Conservation (phyloP, 1,140 invertebrate genomes). For the Drosophila kurseongensis region DNA sequence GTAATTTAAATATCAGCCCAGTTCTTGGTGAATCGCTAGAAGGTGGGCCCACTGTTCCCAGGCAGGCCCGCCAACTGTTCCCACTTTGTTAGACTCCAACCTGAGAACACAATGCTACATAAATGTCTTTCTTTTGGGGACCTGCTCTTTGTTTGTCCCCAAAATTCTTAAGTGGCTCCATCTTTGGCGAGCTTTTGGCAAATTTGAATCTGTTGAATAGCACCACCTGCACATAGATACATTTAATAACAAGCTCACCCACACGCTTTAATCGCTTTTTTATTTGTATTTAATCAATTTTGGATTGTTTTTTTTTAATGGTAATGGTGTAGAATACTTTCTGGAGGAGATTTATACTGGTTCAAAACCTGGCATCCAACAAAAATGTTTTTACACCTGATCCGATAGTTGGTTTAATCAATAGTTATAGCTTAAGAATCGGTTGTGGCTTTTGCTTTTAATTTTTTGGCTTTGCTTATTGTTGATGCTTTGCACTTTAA, state of each 20-base stretch:
- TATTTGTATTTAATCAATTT: constrained; percentile 12
- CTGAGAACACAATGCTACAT: constrained; percentile 6
- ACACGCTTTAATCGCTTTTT: constrained; percentile 1
- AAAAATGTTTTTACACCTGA: constrained; percentile 1
- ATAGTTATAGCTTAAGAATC: constrained; percentile 24
- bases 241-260: neutral
- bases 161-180: constrained; percentile 55
- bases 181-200: constrained; percentile 61
- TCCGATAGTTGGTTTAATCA: constrained; percentile 9
- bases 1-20: constrained; percentile 31
- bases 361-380: neutral
- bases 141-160: constrained; percentile 15
- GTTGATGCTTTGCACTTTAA: constrained; percentile 31
- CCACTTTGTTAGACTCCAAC: constrained; percentile 25
- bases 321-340: constrained; percentile 30
- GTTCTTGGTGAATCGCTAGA: constrained; percentile 16
- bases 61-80: constrained; percentile 33
- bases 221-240: constrained; percentile 4
- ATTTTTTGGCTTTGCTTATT: constrained; percentile 25
- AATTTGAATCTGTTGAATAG: constrained; percentile 85
- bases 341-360: neutral
- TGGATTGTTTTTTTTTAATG: neutral
- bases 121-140: neutral
- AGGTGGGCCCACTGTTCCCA: constrained; percentile 43
- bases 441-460: constrained; percentile 38